Percentiles rank a stretch among this genome's conserved stretches.
phyloP scores from a whole-genome alignment of 2,888 invertebrate species.

The Tetheella fluctuosa region DNA sequence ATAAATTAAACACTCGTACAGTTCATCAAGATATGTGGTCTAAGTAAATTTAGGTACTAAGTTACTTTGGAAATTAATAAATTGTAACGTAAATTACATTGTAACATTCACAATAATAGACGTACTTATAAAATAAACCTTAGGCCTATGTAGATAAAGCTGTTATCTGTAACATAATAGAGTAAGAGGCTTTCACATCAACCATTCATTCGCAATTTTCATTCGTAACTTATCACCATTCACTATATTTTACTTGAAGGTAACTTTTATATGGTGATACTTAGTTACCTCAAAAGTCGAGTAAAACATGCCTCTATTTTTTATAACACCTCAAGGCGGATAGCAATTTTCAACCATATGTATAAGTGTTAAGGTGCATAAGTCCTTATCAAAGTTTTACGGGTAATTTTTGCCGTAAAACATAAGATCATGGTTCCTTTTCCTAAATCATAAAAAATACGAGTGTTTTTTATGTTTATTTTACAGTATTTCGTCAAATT shows the following conservation, averaged over 20 bases:
- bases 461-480: slow-evolving; percentile 12
- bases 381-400: background rate
- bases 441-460: slow-evolving; percentile 11
- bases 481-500: slow-evolving; percentile 14
- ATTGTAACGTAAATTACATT: too few species aligned
- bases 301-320: slow-evolving; percentile 12
- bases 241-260: slow-evolving; percentile 10
- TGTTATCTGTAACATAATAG: background rate
- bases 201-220: background rate
- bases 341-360: slow-evolving; percentile 3
- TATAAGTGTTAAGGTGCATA: background rate
- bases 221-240: background rate
- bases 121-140: background rate
- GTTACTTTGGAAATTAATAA: too few species aligned
- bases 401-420: slow-evolving; percentile 3
- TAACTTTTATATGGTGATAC: slow-evolving; percentile 12
- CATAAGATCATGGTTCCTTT: slow-evolving; percentile 11
- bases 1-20: too few species aligned
- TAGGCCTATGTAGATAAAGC: background rate
- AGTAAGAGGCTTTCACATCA: background rate
- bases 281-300: slow-evolving; percentile 7
- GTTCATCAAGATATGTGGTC: too few species aligned
- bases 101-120: background rate
- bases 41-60: too few species aligned
- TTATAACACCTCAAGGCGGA: background rate